Conservation (phyloP, 2,888 invertebrate genomes). For the Thereva nobilitata region DNA sequence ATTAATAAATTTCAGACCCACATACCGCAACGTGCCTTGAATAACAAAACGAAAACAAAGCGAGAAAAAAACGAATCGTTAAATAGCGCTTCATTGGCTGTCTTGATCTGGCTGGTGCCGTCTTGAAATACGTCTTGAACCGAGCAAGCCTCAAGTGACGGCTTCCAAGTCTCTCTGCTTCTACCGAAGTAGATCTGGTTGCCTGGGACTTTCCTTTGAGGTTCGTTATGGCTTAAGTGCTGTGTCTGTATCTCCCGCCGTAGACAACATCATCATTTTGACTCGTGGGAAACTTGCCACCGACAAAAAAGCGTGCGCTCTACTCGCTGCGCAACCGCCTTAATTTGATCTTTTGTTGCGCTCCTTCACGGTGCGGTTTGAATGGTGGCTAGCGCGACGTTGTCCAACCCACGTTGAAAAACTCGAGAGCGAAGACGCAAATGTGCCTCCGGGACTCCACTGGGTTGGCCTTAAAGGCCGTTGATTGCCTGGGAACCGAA, state of each 20-base stretch:
- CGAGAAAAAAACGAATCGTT: slow-evolving; percentile 1
- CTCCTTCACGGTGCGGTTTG: neutral
- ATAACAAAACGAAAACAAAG: slow-evolving; percentile 21
- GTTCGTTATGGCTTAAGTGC: slow-evolving; percentile 13
- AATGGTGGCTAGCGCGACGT: too few relatives aligned
- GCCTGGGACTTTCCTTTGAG: neutral
- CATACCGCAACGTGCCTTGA: slow-evolving; percentile 7
- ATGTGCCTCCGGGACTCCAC: neutral
- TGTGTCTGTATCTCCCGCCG: slow-evolving; percentile 8
- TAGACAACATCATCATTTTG: slow-evolving; percentile 24
- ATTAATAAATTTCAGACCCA: slow-evolving; percentile 29
- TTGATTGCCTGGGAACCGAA: slow-evolving; percentile 31
- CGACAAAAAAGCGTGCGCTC: slow-evolving; percentile 25
- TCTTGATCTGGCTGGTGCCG: neutral
- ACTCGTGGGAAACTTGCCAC: slow-evolving; percentile 37
- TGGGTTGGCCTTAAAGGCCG: slow-evolving; percentile 29
- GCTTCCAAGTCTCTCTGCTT: too few relatives aligned
- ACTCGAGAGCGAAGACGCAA: too few relatives aligned
- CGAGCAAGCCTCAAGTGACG: neutral
- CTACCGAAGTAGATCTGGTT: too few relatives aligned
- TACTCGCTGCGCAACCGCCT: slow-evolving; percentile 28
- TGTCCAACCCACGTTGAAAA: too few relatives aligned
- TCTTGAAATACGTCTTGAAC: neutral
- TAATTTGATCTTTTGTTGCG: slow-evolving; percentile 32
- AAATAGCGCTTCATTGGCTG: slow-evolving; percentile 24